Percentiles rank a stretch among this genome's conserved stretches.
Evolutionary conservation across 2,888 invertebrate species (phyloP).

Genomic region (Protophormia terraenovae): DNA sequence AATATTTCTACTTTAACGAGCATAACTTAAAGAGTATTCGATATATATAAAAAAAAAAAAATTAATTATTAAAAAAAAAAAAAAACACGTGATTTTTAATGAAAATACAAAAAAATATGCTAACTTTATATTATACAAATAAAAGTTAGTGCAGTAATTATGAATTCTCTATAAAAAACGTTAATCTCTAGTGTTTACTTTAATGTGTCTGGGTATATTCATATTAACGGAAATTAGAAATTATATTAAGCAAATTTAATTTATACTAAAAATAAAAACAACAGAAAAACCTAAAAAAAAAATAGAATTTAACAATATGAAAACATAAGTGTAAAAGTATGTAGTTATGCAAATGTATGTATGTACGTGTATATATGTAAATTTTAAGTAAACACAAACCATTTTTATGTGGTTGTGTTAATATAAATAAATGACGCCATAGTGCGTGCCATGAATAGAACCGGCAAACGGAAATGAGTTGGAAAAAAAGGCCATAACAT

Average conservation of each 20-base stretch:
- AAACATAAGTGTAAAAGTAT: background rate
- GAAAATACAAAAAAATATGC: background rate
- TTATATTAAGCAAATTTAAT: conserved; percentile 51
- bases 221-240: conserved; percentile 42
- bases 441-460: conserved; percentile 55
- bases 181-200: conserved; percentile 29
- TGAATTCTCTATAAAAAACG: background rate
- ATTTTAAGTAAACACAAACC: conserved; percentile 57
- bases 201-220: conserved; percentile 31
- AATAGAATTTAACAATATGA: background rate
- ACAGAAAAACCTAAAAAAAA: conserved; percentile 1
- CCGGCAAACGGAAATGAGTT: conserved; percentile 42
- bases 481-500: conserved; percentile 40
- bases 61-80: too few species aligned
- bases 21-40: too few species aligned
- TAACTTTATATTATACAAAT: background rate
- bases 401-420: conserved; percentile 63
- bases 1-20: too few species aligned
- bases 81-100: background rate
- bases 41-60: too few species aligned
- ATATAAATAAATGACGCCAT: conserved; percentile 63
- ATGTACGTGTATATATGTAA: background rate
- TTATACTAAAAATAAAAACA: conserved; percentile 70
- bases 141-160: background rate
- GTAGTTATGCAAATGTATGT: background rate